Evolutionary conservation across 2,888 invertebrate genomes (phyloP), one percentile per base, ranked within the genome.

Genomic region (Eubasilissa splendida): DNA sequence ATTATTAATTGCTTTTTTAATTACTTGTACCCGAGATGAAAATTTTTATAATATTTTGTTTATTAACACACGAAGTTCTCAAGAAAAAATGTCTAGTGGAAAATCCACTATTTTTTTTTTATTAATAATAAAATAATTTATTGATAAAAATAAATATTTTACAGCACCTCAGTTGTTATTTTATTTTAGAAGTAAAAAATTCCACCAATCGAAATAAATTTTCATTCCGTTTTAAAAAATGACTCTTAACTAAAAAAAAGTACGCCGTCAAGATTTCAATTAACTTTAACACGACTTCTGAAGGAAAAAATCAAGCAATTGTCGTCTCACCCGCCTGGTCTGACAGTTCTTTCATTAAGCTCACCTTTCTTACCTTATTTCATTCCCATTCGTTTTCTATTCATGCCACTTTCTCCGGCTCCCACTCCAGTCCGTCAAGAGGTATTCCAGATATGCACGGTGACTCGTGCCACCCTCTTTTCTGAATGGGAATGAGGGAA

Each of bases 321-420:
- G 68, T 68, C 68, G 50, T 68, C 68, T 68, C 68, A 4, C 58
- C 14, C 68, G 68, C 50, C 52, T 68, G 68, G 42, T 42, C 68
- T 68, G 68, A 68, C 68, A 68, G 68, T 68, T 71, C 56, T 71
- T 71, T 71, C 56, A 71, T 56, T 71, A 56, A 71, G 71, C 71
- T 54, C 71, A 71, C 71, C 71, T 71, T 71, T 53, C 56, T 71
- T 56, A 71, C 71, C 53, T 71, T 71, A 52, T 31, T 53, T 54
- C 56, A 33, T 54, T 68, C 50, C 68, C 52, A 68, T 50, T 66
- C 50, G 68, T 50, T 68, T 68, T 68, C 68, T 68, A 63, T 63
- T 63, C 63, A 63, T 12, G 63, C 63, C n/a, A 33, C n/a, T 42
- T 63, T 63, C 63, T 33, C 42, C 63, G 63, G 14, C 42, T 68